Evolutionary conservation across 2,113 vertebrate species (phyloP), one percentile per base, ranked within the genome.

Genomic region (Pycnonotus jocosus): DNA sequence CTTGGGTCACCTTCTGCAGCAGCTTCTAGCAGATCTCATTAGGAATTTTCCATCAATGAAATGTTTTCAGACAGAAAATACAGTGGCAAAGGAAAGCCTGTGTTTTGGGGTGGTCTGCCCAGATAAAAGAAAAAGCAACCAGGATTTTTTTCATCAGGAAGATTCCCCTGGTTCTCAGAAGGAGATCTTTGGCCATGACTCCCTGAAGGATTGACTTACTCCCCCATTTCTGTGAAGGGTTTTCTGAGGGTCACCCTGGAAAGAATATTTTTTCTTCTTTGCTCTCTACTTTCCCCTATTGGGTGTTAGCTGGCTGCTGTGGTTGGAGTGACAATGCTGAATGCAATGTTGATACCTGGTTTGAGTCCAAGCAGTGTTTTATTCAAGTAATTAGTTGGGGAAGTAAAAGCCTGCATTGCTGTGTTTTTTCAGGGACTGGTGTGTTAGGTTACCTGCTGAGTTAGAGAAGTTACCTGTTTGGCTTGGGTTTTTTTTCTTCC

Each of bases 371-470:
- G 65, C 53, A 77, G 83, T 62, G 56, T 44, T 96, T 93, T 81
- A 73, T 81, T 35, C 70, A 89, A 65, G 89, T 93, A 94, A 97
- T 97, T 94, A 94, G 78, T 51, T 94, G 92, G 74, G 38, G 48
- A 92, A 86, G 40, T 47, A 77, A 88, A 96, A 81, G 62, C 66
- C 54, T 76, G 45, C 2, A 2, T 60, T 53, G 56, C 83, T 86
- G 73, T 77, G 58, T 51, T 94, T 88, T 94, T 81, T 81, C 86
- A 94, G 72, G 69, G 23, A 23, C 37, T 35, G 57, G n/a, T 80
- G 92, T 91, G 64, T 97, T 90, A 88, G 69, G 85, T 96, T 92
- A 95, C 93, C 68, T 88, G 45, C 82, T 86, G 61, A 96, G 91
- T 72, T 92, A 64, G 89, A 81, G 45, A 54, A 38, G 61, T 87